These are phyloP conservation scores for Ectemnius cavifrons DNA, from an alignment of 2,888 invertebrate genomes.

Conservation along the genomic window DNA sequence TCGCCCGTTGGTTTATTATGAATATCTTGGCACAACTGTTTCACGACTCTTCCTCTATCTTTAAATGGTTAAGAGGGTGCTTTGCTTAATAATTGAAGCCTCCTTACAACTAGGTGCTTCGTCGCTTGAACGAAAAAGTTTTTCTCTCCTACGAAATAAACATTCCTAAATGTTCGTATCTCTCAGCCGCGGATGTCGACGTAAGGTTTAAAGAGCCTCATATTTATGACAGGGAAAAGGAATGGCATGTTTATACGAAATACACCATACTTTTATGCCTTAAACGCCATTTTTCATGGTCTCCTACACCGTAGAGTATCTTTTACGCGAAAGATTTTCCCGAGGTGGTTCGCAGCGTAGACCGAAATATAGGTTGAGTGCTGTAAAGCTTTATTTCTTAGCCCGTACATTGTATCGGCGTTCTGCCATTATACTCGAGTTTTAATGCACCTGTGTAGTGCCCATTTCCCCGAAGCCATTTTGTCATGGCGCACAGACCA, in stretches of 20 bases:
- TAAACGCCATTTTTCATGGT: conserved; percentile 15
- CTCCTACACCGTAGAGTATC: conserved; percentile 9
- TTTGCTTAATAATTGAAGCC: too few relatives aligned
- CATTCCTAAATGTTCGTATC: background rate
- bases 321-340: conserved; percentile 4
- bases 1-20: too few relatives aligned
- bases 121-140: too few relatives aligned
- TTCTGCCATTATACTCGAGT: conserved; percentile 17
- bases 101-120: too few relatives aligned
- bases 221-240: conserved; percentile 8
- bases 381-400: conserved; percentile 12
- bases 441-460: conserved; percentile 10
- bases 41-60: too few relatives aligned
- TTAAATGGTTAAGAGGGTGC: too few relatives aligned
- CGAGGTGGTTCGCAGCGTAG: background rate
- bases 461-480: conserved; percentile 17
- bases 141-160: too few relatives aligned
- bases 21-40: too few relatives aligned
- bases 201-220: conserved; percentile 3
- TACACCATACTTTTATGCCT: conserved; percentile 12
- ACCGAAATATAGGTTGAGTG: conserved; percentile 9
- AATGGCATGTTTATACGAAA: conserved; percentile 18
- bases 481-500: conserved; percentile 14
- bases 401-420: conserved; percentile 21
- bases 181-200: conserved; percentile 6